Evolutionary conservation across 2,797 vertebrate genomes (phyloP), one percentile per base, ranked within the genome.

Genomic region (Phataginus tetradactyla): DNA sequence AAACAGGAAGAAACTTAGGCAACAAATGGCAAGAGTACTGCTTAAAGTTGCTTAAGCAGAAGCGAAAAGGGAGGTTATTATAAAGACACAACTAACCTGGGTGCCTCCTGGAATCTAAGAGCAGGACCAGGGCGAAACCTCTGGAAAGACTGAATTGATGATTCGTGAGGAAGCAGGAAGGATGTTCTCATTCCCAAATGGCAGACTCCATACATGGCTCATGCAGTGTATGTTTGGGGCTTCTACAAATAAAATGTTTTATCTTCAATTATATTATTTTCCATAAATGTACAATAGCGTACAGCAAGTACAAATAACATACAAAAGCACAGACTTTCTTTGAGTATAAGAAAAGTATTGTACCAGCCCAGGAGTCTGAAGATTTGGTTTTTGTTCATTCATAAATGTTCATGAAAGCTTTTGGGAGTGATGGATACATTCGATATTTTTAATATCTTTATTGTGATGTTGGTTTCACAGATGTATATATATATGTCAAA

Each of bases 181-280:
- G 29, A 55, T 72, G 23, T 14, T 85, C 37, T 53, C 59, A 55
- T 79, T 72, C 55, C 29, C 25, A 37, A 84, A 72, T 39, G 51
- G 61, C 27, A 90, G 53, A 78, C 39, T 78, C n/a, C 11, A 27
- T 59, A 74, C 3, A 18, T 45, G 42, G 39, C 84, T 71, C 42
- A 75, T 37, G n/a, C 12, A n/a, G n/a, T 39, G 42, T 42, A 63
- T 42, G 7, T 59, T 12, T 78, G 7, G 18, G 27, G 27, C 11
- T 83, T 74, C 64, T 63, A 87, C 55, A 71, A 59, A 53, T 69
- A 86, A 86, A 85, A 72, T 80, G 9, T 83, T 88, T 81, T 66
- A 45, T 81, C 49, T 55, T 88, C 23, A 75, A 18, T 57, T 57
- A 74, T 45, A 55, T 34, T 81, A 15, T 51, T 90, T 84, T 68